phyloP scores from a whole-genome alignment of 2,113 vertebrate species.

The Scytalopus superciliaris region DNA sequence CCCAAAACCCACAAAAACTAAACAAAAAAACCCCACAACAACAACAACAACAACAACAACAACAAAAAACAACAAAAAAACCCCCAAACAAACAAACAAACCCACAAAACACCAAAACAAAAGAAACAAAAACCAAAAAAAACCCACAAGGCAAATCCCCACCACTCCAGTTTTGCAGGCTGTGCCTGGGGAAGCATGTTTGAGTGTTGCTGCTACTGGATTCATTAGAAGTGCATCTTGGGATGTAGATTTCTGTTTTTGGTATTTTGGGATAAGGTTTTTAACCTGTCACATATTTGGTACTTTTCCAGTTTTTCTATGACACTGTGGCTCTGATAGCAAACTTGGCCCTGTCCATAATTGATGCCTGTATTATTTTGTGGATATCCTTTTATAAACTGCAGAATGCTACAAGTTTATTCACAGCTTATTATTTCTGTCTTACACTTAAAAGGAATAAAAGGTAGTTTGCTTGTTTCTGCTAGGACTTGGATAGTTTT shows the following conservation, averaged over 20 bases:
- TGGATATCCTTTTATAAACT: constrained; percentile 93
- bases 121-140: neutral
- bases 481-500: neutral
- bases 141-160: neutral
- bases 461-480: neutral
- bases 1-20: too few species aligned
- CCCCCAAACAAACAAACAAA: neutral
- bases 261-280: neutral
- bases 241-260: neutral
- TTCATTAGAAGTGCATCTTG: neutral
- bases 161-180: neutral
- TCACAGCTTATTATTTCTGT: neutral
- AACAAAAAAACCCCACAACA: too few species aligned
- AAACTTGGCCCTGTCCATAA: constrained; percentile 89
- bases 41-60: too few species aligned
- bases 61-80: too few species aligned
- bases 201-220: neutral
- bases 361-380: constrained; percentile 95
- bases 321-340: constrained; percentile 85
- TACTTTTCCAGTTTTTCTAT: constrained; percentile 84
- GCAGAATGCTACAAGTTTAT: neutral
- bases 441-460: neutral
- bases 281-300: constrained; percentile 47
- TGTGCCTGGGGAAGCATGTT: neutral
- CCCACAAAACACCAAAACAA: neutral